These are phyloP conservation scores for Xenentodon cancila DNA, from an alignment of 2,797 vertebrate genomes.

Conservation along the genomic window DNA sequence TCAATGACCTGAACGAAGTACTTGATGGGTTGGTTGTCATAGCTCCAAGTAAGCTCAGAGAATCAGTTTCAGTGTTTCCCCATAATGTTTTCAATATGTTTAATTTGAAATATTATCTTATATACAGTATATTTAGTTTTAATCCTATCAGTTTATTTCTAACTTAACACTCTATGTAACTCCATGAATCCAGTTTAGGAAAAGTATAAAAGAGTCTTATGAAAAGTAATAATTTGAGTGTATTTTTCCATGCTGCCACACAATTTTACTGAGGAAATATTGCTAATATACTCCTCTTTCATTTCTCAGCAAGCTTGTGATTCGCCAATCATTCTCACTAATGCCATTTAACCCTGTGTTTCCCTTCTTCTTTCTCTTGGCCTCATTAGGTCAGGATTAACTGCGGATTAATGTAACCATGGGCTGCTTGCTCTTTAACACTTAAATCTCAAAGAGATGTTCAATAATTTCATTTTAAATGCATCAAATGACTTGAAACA, in stretches of 20 bases:
- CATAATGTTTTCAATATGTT: constrained; percentile 4
- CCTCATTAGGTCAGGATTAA: constrained; percentile 82
- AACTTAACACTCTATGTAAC: too few relatives aligned
- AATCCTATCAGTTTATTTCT: too few relatives aligned
- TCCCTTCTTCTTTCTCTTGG: constrained; percentile 61
- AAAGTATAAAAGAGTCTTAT: too few relatives aligned
- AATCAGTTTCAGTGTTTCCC: constrained; percentile 19
- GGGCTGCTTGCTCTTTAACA: constrained; percentile 75
- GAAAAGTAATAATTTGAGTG: too few relatives aligned
- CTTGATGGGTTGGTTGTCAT: too few relatives aligned
- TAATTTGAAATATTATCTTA: not conserved
- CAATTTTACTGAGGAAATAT: too few relatives aligned
- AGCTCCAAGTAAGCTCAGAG: not conserved
- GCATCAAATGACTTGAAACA: constrained; percentile 74
- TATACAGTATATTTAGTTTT: not conserved
- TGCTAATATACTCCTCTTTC: constrained; percentile 7
- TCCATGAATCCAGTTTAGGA: too few relatives aligned
- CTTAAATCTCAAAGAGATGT: constrained; percentile 75
- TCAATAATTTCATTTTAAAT: constrained; percentile 78
- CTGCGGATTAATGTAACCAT: constrained; percentile 75
- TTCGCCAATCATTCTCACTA: constrained; percentile 52
- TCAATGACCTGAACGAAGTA: too few relatives aligned
- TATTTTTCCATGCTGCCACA: too few relatives aligned
- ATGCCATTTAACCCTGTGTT: constrained; percentile 69
- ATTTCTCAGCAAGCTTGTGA: constrained; percentile 49